Percentiles rank a stretch among this genome's conserved stretches.
These are phyloP conservation scores for Linepithema humile DNA, from an alignment of 1,140 invertebrate genomes.

Conservation along the genomic window DNA sequence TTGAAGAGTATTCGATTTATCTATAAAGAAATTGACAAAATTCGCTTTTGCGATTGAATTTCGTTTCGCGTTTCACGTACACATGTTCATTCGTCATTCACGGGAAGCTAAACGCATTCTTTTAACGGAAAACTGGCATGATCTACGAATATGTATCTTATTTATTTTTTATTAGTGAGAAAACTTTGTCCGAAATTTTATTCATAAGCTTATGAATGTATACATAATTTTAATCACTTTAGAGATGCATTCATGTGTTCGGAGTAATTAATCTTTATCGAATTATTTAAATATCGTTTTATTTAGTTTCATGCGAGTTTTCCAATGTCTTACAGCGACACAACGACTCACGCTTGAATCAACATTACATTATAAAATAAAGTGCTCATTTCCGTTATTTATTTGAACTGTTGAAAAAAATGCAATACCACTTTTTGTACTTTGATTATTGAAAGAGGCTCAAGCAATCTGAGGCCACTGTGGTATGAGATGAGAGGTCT, in stretches of 20 bases:
- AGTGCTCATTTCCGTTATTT: slow-evolving; percentile 58
- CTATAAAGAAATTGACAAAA: slow-evolving; percentile 28
- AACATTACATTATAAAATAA: slow-evolving; percentile 59
- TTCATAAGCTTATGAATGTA: slow-evolving; percentile 26
- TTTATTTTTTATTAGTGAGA: background rate
- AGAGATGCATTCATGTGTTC: background rate
- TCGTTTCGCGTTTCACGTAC: background rate
- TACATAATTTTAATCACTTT: background rate
- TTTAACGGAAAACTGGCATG: slow-evolving; percentile 16
- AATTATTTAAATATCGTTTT: background rate
- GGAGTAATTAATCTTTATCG: background rate
- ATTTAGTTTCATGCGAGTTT: slow-evolving; percentile 35
- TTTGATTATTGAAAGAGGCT: slow-evolving; percentile 57
- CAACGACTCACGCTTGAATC: slow-evolving; percentile 39
- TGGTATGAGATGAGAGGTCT: slow-evolving; percentile 47
- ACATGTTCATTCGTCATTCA: background rate
- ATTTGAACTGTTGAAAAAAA: slow-evolving; percentile 53
- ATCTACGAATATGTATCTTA: slow-evolving; percentile 1
- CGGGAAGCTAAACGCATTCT: background rate
- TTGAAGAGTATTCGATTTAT: background rate
- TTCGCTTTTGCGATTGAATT: background rate
- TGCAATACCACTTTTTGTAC: slow-evolving; percentile 51
- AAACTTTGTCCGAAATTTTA: background rate
- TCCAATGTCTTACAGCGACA: slow-evolving; percentile 8
- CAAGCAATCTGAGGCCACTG: slow-evolving; percentile 45